Base-by-base conservation (phyloP, 2,888 invertebrate species). In the Meganola albula region DNA sequence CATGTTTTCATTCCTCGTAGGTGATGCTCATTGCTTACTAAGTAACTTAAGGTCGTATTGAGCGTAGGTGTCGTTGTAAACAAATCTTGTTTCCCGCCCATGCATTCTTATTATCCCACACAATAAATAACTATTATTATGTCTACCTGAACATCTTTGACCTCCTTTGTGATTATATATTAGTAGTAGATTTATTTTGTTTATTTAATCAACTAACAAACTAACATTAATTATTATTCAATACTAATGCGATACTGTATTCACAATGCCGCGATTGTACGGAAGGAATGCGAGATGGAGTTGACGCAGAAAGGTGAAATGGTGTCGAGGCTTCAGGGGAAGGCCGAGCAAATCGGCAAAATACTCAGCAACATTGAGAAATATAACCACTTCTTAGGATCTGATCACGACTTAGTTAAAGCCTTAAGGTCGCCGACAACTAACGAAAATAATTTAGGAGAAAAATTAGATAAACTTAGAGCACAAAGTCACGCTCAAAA, bases 281-380 rank as follows among this genome's bases (percentile, higher is more conserved):
- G 82, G 78, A 85, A 96, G 96, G 96, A 96, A 88, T 96, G 96
- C 89, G 97, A 98, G 88, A 91, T 92, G 88, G 96, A 97, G 82
- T 89, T 98, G 77, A 96, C 96, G 66, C 96, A 97, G 88, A 98
- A 98, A 83, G 96, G 96, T 63, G 96, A 97, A 87, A 92, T 97
- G 91, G 97, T 98, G 64, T 92, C 93, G 75, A 93, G 96, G 63
- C 92, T 98, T 60, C 98, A 98, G 86, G 93, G 93, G 66, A 98
- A 97, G 89, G 96, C 97, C 59, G 93, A 94, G 72, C 96, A 97
- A 86, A 96, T 98, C 83, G 96, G 96, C 85, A 93, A 94, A 88
- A 93, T 96, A 76, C 90, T 96, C 60, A 92, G 92, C 87, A 95
- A 95, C 86, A 90, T 96, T 72, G 95, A 96, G 88, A 94, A 93